Conservation (phyloP, 2,113 vertebrate species). For the Antennarius striatus region DNA sequence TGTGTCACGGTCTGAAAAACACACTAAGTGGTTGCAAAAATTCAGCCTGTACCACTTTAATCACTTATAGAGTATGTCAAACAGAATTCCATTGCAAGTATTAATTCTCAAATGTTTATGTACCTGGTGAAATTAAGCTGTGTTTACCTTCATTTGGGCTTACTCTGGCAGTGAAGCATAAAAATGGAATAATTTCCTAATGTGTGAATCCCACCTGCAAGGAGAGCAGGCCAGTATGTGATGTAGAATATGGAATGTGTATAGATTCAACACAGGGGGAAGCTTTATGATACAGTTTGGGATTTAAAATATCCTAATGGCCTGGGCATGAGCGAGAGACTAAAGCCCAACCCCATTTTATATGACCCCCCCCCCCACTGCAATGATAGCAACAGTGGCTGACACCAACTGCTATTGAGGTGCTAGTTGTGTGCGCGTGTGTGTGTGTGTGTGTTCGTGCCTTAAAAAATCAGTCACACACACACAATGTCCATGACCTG, state of each 20-base stretch:
- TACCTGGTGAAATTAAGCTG: conserved; percentile 7
- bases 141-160: conserved; percentile 24
- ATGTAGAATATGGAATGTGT: conserved; percentile 34
- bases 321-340: conserved; percentile 47
- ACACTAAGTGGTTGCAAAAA: background rate
- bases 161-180: conserved; percentile 25
- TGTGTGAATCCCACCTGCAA: conserved; percentile 48
- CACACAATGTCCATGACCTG: too few species aligned
- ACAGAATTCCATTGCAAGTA: background rate
- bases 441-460: background rate
- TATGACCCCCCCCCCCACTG: conserved; percentile 60
- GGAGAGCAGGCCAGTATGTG: conserved; percentile 19
- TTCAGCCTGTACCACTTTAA: background rate
- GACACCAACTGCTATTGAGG: conserved; percentile 52
- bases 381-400: conserved; percentile 59
- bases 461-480: background rate
- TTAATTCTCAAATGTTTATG: background rate
- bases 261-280: conserved; percentile 24
- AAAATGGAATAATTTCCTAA: conserved; percentile 34
- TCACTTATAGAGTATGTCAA: background rate
- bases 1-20: conserved; percentile 11
- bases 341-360: conserved; percentile 59
- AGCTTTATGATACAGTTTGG: conserved; percentile 53
- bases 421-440: conserved; percentile 20
- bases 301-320: conserved; percentile 56